These are phyloP conservation scores for Urocynchramus pylzowi DNA, from an alignment of 2,113 vertebrate genomes.

Conservation along the genomic window DNA sequence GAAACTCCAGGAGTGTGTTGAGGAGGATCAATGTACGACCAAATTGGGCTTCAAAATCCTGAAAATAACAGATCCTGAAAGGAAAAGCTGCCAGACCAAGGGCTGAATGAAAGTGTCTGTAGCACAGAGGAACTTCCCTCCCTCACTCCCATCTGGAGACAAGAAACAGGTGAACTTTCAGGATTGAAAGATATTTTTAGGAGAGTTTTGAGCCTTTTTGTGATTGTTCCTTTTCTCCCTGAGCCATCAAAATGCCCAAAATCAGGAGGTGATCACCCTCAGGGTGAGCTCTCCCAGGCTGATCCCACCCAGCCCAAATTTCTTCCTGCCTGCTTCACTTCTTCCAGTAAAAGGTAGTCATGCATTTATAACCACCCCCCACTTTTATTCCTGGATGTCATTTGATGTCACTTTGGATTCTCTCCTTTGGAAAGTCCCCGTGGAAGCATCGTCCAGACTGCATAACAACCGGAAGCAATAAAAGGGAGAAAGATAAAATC, in stretches of 20 bases:
- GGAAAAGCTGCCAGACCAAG: neutral
- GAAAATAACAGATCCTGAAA: neutral
- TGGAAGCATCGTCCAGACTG: neutral
- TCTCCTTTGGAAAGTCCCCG: conserved; percentile 67
- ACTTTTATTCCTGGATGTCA: conserved; percentile 35
- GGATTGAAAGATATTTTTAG: neutral
- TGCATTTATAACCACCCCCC: neutral
- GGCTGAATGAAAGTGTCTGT: fast-evolving
- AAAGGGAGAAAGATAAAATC: conserved; percentile 48
- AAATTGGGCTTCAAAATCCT: neutral
- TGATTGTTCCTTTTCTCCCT: neutral
- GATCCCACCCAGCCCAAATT: neutral
- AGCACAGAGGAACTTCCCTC: neutral
- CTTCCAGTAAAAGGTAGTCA: conserved; percentile 57
- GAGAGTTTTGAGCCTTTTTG: neutral
- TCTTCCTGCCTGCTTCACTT: neutral
- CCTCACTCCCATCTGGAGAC: neutral
- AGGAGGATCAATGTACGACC: neutral
- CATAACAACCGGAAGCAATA: conserved; percentile 57
- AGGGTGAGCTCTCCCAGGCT: neutral
- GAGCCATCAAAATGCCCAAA: neutral
- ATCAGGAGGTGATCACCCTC: neutral
- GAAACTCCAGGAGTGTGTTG: fast-evolving
- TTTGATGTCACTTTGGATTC: neutral
- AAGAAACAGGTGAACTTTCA: neutral